phyloP scores from a whole-genome alignment of 2,888 invertebrate species.

The Agrypnus murinus region DNA sequence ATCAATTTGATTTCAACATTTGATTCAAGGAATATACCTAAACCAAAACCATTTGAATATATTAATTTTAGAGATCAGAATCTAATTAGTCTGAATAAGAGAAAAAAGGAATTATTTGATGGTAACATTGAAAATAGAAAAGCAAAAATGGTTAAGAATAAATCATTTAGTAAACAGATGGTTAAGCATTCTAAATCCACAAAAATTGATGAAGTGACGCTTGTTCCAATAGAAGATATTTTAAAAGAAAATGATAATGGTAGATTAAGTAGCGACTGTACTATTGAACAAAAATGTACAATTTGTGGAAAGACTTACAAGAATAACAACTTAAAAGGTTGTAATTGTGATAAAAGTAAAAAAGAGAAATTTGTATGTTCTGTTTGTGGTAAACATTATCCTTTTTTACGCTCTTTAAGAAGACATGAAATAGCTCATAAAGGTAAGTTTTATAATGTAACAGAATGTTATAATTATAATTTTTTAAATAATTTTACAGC shows the following conservation, averaged over 20 bases:
- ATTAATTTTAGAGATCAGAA: neutral
- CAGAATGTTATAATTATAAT: neutral
- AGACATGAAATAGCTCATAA: neutral
- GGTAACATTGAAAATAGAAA: neutral
- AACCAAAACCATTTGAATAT: neutral
- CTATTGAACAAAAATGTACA: neutral
- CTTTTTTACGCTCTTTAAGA: neutral
- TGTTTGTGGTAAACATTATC: neutral
- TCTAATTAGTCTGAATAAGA: neutral
- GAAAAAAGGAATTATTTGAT: neutral
- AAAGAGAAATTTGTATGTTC: constrained; percentile 8
- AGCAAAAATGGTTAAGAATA: neutral
- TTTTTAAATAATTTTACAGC: neutral
- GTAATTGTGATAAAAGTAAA: neutral
- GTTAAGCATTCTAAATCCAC: neutral
- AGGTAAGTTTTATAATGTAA: neutral
- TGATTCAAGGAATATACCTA: neutral
- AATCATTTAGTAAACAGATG: neutral
- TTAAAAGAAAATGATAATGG: neutral
- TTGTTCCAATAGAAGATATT: constrained; percentile 5
- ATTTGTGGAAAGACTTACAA: neutral
- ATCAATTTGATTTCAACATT: neutral
- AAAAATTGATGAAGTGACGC: neutral
- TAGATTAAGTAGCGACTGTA: neutral
- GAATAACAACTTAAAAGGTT: neutral